phyloP scores from a whole-genome alignment of 2,888 invertebrate species.

The Acronicta alni region DNA sequence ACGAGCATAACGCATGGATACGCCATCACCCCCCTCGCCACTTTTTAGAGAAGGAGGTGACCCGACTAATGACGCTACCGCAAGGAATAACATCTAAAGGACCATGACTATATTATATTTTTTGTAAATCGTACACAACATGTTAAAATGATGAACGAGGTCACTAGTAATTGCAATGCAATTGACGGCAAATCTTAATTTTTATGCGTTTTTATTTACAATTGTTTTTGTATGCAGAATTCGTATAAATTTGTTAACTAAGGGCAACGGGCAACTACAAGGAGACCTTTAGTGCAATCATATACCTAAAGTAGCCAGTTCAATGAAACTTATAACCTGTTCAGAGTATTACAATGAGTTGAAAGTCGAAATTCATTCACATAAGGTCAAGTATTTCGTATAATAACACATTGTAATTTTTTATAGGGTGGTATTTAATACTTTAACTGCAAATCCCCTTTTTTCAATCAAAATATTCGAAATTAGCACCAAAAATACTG shows the following conservation, averaged over 20 bases:
- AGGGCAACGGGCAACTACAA: constrained; percentile 31
- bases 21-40: too few relatives aligned
- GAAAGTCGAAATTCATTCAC: constrained; percentile 13
- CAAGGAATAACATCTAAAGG: too few relatives aligned
- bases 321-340: constrained; percentile 2
- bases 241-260: constrained; percentile 19
- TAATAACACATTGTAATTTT: not conserved
- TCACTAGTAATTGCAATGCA: constrained; percentile 9
- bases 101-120: too few relatives aligned
- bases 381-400: constrained; percentile 18
- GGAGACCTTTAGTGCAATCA: constrained; percentile 12
- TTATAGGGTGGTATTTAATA: too few relatives aligned
- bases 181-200: constrained; percentile 45
- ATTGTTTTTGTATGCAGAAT: constrained; percentile 32
- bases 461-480: too few relatives aligned
- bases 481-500: too few relatives aligned
- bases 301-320: not conserved
- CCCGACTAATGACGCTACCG: too few relatives aligned
- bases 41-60: too few relatives aligned
- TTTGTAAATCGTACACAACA: not conserved
- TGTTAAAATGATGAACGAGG: not conserved
- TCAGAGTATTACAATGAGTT: constrained; percentile 13
- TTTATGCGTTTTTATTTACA: constrained; percentile 39
- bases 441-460: too few relatives aligned
- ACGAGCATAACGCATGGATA: too few relatives aligned